Percentiles rank a stretch among this genome's conserved stretches.
These are phyloP conservation scores for Charadrius vociferus DNA, from an alignment of 2,113 vertebrate genomes.

Conservation along the genomic window DNA sequence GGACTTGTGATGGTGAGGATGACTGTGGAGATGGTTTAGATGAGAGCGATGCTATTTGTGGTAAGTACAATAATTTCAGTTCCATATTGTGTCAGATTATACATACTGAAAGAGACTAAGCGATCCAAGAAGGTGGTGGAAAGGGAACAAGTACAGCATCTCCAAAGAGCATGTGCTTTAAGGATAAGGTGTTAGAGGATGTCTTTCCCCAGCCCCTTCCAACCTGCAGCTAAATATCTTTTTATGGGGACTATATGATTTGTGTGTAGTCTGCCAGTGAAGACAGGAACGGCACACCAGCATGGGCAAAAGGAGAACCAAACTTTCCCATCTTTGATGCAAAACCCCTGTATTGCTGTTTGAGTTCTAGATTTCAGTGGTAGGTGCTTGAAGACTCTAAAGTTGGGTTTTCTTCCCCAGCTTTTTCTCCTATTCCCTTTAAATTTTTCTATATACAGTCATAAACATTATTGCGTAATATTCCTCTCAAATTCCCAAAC, in stretches of 20 bases:
- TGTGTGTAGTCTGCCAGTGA: neutral
- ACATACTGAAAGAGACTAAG: fast-evolving
- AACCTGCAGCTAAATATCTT: neutral
- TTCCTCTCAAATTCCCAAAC: neutral
- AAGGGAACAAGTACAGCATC: neutral
- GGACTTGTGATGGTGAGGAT: conserved; percentile 95
- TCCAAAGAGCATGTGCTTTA: neutral
- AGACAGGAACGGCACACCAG: neutral
- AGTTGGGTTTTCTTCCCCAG: neutral
- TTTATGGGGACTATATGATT: fast-evolving
- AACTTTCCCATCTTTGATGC: neutral
- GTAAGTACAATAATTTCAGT: conserved; percentile 64
- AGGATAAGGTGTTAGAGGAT: neutral
- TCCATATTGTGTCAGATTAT: fast-evolving
- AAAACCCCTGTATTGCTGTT: fast-evolving
- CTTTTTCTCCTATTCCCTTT: neutral
- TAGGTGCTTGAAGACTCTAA: neutral
- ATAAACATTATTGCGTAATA: neutral
- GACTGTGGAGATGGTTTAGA: conserved; percentile 94
- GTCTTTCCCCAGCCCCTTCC: neutral
- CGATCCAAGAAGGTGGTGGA: neutral
- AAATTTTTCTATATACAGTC: neutral
- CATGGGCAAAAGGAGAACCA: neutral
- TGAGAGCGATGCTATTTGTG: conserved; percentile 89
- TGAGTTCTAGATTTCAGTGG: neutral